phyloP scores from a whole-genome alignment of 2,797 vertebrate species.

The Oreortyx pictus region DNA sequence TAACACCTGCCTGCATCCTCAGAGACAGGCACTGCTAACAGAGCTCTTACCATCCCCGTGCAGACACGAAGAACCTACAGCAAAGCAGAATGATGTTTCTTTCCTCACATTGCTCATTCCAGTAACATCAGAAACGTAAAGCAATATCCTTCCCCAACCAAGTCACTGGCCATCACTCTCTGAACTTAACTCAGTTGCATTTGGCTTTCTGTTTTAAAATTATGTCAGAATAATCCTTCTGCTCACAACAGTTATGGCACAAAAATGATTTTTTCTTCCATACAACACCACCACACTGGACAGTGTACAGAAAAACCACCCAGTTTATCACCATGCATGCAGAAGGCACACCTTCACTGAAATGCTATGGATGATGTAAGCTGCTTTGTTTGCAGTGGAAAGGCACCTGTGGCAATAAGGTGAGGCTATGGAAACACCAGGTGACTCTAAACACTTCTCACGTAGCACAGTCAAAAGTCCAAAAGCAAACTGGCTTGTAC shows the following conservation, averaged over 20 bases:
- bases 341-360: neutral
- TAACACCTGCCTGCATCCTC: neutral
- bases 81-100: neutral
- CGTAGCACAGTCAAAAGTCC: neutral
- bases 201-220: neutral
- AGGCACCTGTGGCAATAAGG: neutral
- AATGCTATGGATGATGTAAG: neutral
- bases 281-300: fast-evolving
- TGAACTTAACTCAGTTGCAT: neutral
- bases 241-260: neutral
- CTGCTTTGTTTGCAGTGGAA: neutral
- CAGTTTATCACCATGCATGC: neutral
- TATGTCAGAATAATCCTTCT: neutral
- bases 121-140: no score
- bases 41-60: neutral
- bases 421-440: neutral
- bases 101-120: fast-evolving
- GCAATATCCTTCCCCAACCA: neutral
- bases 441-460: neutral
- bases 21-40: neutral
- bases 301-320: neutral
- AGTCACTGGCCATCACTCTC: neutral
- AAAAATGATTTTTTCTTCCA: neutral
- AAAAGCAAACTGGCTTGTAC: neutral
- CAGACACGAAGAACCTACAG: neutral